phyloP scores from a whole-genome alignment of 2,113 vertebrate species.

The Hiodon alosoides region DNA sequence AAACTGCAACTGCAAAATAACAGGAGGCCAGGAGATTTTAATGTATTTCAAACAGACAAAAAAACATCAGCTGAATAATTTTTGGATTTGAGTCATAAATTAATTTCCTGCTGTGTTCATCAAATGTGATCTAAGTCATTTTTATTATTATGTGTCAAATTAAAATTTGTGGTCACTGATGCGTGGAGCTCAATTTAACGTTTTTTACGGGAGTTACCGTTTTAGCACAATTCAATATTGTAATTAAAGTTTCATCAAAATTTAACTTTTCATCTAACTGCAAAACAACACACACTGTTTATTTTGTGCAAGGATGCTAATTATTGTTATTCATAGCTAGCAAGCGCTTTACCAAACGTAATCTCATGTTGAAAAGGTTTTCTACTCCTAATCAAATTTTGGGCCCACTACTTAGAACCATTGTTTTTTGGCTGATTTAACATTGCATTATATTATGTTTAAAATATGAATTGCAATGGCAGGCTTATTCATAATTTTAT shows the following conservation, averaged over 20 bases:
- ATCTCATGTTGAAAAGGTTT: too few species aligned
- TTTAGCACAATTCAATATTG: not conserved
- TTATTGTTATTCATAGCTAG: too few species aligned
- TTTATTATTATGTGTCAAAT: not conserved
- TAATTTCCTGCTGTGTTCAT: conserved; percentile 14
- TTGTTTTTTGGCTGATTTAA: not conserved
- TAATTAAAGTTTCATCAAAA: not conserved
- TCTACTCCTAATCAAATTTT: too few species aligned
- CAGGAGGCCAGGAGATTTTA: too few species aligned
- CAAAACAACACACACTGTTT: too few species aligned
- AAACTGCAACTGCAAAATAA: too few species aligned
- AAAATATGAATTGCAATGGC: not conserved
- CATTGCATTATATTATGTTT: not conserved
- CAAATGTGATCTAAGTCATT: not conserved
- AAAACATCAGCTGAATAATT: too few species aligned
- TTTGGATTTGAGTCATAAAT: conserved; percentile 12
- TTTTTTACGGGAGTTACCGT: not conserved
- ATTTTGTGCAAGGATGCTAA: too few species aligned
- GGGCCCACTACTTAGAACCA: not conserved
- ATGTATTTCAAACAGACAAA: too few species aligned
- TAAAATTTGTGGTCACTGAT: not conserved
- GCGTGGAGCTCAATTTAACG: not conserved
- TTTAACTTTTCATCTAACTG: not conserved
- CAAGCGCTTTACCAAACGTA: too few species aligned
- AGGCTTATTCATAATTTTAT: too few species aligned